These are phyloP conservation scores for Pygoscelis antarcticus DNA, from an alignment of 2,113 vertebrate species.

Conservation along the genomic window DNA sequence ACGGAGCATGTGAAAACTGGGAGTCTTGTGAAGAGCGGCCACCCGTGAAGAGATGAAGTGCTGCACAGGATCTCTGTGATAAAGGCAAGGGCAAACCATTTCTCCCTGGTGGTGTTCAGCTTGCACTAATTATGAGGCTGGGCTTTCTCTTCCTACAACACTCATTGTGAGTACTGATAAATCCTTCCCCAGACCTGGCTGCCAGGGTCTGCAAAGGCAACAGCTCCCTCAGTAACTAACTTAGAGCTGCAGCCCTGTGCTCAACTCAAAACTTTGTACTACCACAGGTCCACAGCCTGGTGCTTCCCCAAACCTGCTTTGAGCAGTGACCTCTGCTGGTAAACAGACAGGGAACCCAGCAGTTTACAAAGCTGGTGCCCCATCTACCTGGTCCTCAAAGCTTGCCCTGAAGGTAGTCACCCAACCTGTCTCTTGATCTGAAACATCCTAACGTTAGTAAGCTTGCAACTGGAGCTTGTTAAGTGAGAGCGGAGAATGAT, in stretches of 20 bases:
- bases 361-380: not conserved
- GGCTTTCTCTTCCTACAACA: not conserved
- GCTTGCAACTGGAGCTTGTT: not conserved
- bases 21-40: not conserved
- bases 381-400: not conserved
- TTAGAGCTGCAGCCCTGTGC: not conserved
- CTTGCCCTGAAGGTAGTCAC: not conserved
- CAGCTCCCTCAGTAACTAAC: not conserved
- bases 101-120: not conserved
- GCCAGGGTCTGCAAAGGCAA: not conserved
- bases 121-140: not conserved
- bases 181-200: not conserved
- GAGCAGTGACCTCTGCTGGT: not conserved
- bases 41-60: not conserved
- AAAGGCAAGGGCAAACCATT: not conserved
- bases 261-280: not conserved
- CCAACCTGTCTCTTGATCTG: not conserved
- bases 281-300: not conserved
- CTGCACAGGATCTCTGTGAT: not conserved
- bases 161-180: not conserved
- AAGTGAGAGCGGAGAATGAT: not conserved
- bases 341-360: not conserved
- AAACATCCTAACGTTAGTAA: not conserved
- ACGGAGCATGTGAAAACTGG: not conserved
- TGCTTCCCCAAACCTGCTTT: not conserved